These are phyloP conservation scores for Noctua janthe DNA, from an alignment of 2,888 invertebrate genomes.

Conservation along the genomic window DNA sequence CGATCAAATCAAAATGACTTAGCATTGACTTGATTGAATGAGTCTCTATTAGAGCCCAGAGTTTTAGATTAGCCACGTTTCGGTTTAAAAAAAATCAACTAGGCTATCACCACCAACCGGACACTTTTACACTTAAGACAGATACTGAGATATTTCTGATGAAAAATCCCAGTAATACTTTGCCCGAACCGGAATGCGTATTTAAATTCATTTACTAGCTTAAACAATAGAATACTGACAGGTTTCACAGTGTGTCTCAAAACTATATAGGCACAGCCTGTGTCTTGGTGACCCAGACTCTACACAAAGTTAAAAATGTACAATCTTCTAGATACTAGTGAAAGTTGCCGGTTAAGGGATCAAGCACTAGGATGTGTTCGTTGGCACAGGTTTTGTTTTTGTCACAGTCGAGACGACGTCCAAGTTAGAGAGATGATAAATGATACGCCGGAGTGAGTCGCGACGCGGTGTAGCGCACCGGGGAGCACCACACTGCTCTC, in stretches of 20 bases:
- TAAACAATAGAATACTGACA: no score
- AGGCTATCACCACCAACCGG: background rate
- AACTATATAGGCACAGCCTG: no score
- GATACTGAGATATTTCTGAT: background rate
- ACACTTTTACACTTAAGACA: background rate
- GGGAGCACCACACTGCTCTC: conserved; percentile 9
- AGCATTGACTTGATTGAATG: background rate
- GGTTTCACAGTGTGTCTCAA: no score
- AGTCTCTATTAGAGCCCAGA: background rate
- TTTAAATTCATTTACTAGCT: no score
- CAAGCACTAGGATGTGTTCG: background rate
- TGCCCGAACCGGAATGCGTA: background rate
- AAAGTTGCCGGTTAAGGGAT: background rate
- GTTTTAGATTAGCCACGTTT: background rate
- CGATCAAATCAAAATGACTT: background rate
- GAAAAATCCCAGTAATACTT: background rate
- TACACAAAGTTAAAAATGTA: no score
- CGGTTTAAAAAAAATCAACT: background rate
- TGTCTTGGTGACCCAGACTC: no score
- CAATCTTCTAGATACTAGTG: background rate
- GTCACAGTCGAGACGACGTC: conserved; percentile 5
- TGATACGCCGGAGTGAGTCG: conserved; percentile 35
- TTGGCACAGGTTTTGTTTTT: conserved; percentile 3
- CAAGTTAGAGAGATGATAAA: conserved; percentile 37
- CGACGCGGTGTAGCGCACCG: conserved; percentile 49